Base-by-base conservation (phyloP, 2,113 vertebrate genomes). In the Lipotes vexillifer region DNA sequence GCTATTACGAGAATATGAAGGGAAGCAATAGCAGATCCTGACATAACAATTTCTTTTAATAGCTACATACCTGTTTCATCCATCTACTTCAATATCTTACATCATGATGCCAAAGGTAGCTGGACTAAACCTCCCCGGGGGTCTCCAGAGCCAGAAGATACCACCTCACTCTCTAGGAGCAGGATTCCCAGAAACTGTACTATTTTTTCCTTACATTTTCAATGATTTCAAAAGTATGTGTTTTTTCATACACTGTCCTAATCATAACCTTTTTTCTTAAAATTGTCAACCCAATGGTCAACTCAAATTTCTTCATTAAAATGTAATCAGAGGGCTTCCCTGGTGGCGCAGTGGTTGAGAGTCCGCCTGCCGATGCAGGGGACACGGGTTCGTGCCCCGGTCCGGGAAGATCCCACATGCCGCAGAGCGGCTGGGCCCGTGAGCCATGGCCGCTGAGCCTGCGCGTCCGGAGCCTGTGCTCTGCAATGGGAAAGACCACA, bases 211-310 rank as follows among this genome's bases (percentile, higher is more conserved):
- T 20, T 1, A 21, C 57, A 72, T 88, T 97, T 77, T 65, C 84
- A 5, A 49, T 92, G 49, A 14, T 61, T 38, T 92, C 52, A 15
- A 44, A 78, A 90, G 31, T 49, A 29, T 66, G 11, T 6, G 52
- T 94, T 59, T 71, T 71, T 59, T 87, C 66, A 25, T 1, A 25
- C 11, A 72, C 8, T 33, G 6, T 6, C 75, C 9, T 65, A 92
- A 96, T 92, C 21, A 5, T 52, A 84, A 87, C 18, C 74, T 17
- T 78, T 31, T 8, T 46, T 91, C 75, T 96, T 97, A 80, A 77
- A 96, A 96, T 2, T 68, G 11, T 41, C 55, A 65, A 55, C 29
- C 72, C 72, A 75, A 75, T 75, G 27, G 27, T 10, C 41, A 31
- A 75, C 72, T 78, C 83, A 97, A 92, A 80, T 18, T 8, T 88